These are phyloP conservation scores for Gasterosteus aculeatus DNA, from an alignment of 2,113 vertebrate genomes.

Conservation along the genomic window DNA sequence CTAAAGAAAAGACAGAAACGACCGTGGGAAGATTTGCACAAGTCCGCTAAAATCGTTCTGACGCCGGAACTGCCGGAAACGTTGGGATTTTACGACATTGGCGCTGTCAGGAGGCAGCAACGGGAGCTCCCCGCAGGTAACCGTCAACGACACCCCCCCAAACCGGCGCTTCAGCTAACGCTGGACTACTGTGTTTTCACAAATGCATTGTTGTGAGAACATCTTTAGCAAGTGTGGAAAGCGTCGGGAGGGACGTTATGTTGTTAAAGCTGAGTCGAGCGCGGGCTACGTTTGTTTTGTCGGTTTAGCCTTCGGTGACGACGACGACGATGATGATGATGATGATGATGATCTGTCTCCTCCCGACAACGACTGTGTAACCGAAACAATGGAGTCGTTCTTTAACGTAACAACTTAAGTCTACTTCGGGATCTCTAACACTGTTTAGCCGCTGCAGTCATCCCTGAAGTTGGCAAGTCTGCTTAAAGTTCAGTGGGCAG, in stretches of 20 bases:
- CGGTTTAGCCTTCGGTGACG: no score
- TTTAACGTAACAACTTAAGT: no score
- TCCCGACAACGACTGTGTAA: background rate
- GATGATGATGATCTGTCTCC: background rate
- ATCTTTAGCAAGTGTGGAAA: background rate
- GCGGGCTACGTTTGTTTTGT: background rate
- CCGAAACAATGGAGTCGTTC: background rate
- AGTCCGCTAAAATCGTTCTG: constrained; percentile 45
- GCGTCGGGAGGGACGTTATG: background rate
- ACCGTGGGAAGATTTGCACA: constrained; percentile 51
- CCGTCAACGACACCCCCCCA: background rate
- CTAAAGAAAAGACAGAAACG: constrained; percentile 51
- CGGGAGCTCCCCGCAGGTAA: constrained; percentile 78
- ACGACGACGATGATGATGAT: no score
- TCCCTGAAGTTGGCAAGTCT: background rate
- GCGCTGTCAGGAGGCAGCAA: constrained; percentile 64
- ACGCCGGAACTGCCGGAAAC: constrained; percentile 74
- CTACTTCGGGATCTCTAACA: background rate
- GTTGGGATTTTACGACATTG: constrained; percentile 79
- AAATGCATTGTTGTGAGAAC: rapidly evolving
- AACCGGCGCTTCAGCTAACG: background rate
- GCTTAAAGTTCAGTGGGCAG: background rate
- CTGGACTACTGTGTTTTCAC: no score
- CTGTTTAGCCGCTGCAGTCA: background rate
- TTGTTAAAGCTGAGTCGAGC: background rate